Evolutionary conservation across 1,140 invertebrate species (phyloP).

Genomic region (Microvelia longipes): DNA sequence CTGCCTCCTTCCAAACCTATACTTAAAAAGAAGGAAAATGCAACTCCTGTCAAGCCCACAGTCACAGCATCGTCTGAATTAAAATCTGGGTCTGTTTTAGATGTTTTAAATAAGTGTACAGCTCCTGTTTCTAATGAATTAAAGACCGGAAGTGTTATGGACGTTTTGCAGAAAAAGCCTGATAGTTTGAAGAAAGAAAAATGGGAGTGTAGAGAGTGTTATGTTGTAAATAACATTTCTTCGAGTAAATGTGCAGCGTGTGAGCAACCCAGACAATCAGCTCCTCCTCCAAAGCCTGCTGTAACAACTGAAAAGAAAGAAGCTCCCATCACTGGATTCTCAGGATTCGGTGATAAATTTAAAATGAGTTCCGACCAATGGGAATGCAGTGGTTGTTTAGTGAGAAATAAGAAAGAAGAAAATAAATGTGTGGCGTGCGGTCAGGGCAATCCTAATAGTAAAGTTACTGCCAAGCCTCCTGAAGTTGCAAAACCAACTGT

Average conservation of each 20-base stretch:
- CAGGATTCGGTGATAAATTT: constrained; percentile 7
- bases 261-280: not conserved
- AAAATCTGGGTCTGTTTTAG: not conserved
- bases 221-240: constrained; percentile 38
- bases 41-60: not conserved
- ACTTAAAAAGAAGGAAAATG: constrained; percentile 3
- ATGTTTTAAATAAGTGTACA: not conserved
- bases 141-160: not conserved
- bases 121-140: not conserved
- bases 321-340: not conserved
- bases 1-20: not conserved
- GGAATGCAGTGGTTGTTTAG: constrained; percentile 15
- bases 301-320: not conserved
- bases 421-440: constrained; percentile 11
- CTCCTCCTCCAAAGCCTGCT: not conserved
- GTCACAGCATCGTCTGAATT: constrained; percentile 1
- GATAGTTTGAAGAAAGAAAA: constrained; percentile 33
- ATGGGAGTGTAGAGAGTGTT: constrained; percentile 44
- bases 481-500: not conserved
- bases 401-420: constrained; percentile 11
- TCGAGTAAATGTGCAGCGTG: constrained; percentile 17
- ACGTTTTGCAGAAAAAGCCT: not conserved
- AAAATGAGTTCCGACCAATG: constrained; percentile 9
- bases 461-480: not conserved
- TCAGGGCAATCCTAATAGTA: constrained; percentile 1